Evolutionary conservation across 2,888 invertebrate species (phyloP), one percentile per base, ranked within the genome.

Genomic region (Acrobasis repandana): DNA sequence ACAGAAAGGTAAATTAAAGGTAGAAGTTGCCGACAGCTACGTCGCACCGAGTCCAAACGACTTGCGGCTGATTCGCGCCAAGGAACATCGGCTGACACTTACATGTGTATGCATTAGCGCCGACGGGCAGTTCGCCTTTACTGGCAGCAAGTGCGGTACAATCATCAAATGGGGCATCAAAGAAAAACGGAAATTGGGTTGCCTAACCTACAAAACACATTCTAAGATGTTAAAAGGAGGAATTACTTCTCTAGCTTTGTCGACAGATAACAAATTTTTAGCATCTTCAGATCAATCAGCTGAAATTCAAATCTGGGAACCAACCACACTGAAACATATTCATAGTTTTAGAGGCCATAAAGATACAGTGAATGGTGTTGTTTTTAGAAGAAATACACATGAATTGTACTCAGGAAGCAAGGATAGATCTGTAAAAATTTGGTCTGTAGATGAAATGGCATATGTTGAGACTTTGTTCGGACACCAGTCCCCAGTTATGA

Each of bases 401-500:
- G 96, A 96, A 59, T 90, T 99, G 63, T 99, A 96, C 80, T 96
- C 97, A 0, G 94, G 94, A 3, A 95, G 96, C 63, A 94, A 94
- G 80, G 97, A 97, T 80, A 93, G 95, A 68, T 95, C 96, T 15
- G 96, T 98, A 0, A 98, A 98, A 93, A 95, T 98, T 62, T 99
- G 99, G 99, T 97, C 97, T 68, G 90, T 99, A 60, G 97, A 98
- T 89, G 98, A 99, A 84, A 97, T 98, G 97, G 96, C 97, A 1
- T 99, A 98, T 86, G 96, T 98, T 10, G 99, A 99, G 90, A 97
- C 97, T 59, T 91, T 99, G 93, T 97, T 97, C 92, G 99, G 99
- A 4, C 99, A 99, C 86, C 97, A 98, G 84, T 95, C 96, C 72
- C 93, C 93, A 2, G 95, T 99, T 9, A 96, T 96, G 5, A 95